phyloP scores from a whole-genome alignment of 2,888 invertebrate species.

The Pristionchus japonicus region DNA sequence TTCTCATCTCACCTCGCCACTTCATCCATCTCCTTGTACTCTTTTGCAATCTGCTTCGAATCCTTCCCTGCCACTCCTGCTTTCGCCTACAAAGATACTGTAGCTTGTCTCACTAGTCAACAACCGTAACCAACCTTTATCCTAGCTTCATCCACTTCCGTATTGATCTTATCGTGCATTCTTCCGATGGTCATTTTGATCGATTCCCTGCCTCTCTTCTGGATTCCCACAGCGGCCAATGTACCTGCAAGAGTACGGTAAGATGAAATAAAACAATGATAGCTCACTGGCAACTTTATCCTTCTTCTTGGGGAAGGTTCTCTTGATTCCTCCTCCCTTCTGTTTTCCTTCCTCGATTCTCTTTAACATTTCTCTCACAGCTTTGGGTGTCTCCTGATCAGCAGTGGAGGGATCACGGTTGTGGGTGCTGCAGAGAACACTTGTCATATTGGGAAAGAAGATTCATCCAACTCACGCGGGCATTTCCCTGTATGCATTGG shows the following conservation, averaged over 20 bases:
- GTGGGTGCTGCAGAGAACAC: conserved; percentile 40
- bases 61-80: conserved; percentile 58
- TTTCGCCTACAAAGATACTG: conserved; percentile 49
- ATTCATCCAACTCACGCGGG: not conserved
- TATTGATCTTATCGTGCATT: conserved; percentile 43
- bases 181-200: conserved; percentile 6
- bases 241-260: conserved; percentile 15
- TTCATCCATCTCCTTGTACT: conserved; percentile 54
- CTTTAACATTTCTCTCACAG: conserved; percentile 50
- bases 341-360: conserved; percentile 4
- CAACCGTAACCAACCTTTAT: conserved; percentile 5
- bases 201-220: conserved; percentile 30
- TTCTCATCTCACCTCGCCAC: conserved; percentile 53
- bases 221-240: conserved; percentile 31
- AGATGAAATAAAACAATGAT: not conserved
- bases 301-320: conserved; percentile 38
- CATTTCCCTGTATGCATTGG: not conserved
- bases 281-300: not conserved
- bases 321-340: conserved; percentile 12
- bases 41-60: conserved; percentile 57
- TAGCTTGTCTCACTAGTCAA: too few species aligned
- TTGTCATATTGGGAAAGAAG: not conserved
- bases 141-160: conserved; percentile 12
- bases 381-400: conserved; percentile 57
- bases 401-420: conserved; percentile 46